Evolutionary conservation across 1,140 invertebrate species (phyloP), one percentile per base, ranked within the genome.

Genomic region (Megalopta genalis): DNA sequence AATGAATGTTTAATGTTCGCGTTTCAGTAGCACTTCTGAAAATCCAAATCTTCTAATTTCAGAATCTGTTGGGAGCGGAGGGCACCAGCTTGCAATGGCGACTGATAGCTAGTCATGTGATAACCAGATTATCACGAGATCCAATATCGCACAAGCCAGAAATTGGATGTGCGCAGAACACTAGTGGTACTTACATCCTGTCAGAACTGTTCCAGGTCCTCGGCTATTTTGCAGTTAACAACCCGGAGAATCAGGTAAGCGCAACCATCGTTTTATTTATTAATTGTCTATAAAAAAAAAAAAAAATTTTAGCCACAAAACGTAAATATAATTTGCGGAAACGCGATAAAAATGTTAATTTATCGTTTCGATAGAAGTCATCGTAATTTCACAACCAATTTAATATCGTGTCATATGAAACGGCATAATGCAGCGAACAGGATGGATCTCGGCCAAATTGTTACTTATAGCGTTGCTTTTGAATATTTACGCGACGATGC

Each of bases 31-130:
- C 42, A 57, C 21, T 5, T 39, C 10, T 52, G 10, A 9, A 42
- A 42, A 14, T 59, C 0, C 2, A 2, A 62, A 85, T 81, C 86
- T 85, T 87, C 81, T 89, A 86, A 80, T 94, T 94, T 6, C 94
- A 98, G 97, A 95, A 95, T 90, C 94, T 96, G n/a, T 91, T 98
- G 16, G 96, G 97, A 27, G 95, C 96, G 79, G 98, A 98, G 93
- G 96, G 97, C 0, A 95, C 97, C 59, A 97, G 96, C 25, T 92
- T 98, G 21, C 97, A 98, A 90, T 96, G 98, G 91, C 95, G 97
- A n/a, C 96, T 98, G 90, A 97, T 98, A 86, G 95, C 96, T 70
- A 96, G 95, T 87, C 96, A 97, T 91, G 93, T 98, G 81, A 94
- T 98, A 66, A 90, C 87, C 23, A 90, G 90, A 74, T 96, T 97